Base-by-base conservation (phyloP, 2,888 invertebrate genomes). In the Chrysomela aeneicollis region DNA sequence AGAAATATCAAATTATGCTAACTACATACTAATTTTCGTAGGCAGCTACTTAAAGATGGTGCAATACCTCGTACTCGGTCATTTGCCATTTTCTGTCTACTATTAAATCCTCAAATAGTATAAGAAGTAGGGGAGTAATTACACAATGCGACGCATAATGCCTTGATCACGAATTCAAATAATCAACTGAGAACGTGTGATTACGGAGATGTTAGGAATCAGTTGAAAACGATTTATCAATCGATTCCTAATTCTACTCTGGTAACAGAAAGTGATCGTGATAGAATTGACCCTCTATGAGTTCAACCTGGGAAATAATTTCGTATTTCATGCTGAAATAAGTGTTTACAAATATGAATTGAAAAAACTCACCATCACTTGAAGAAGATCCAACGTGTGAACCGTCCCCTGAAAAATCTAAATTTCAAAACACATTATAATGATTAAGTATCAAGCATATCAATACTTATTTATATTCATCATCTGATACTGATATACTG, bases 331-430 rank as follows among this genome's bases (percentile, higher is more conserved):
- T 9, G 22, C n/a, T n/a, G n/a, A n/a, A n/a, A n/a, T n/a, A n/a
- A n/a, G n/a, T n/a, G n/a, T n/a, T n/a, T n/a, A 58, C 32, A 15
- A 47, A 37, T 42, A 26, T 21, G 3, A 42, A 26, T 51, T 8
- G 5, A 15, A 42, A 15, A 22, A 64, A 81, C 82, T 82, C 71
- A 82, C 82, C 82, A 67, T 82, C 82, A 70, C 82, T 81, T 64
- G 81, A 81, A 66, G 82, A 81, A 63, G 81, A 81, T 66, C 81
- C 82, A 59, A 82, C 82, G 71, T 82, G 82, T 59, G 82, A 81
- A 63, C 77, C 77, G 67, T 82, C 82, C 70, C 82, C 82, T 82
- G 77, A 71, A 79, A 82, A 76, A 73, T 73, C 66, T 68, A 62
- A 61, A 55, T 53, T 53, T n/a, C 58, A 63, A 50, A 57, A 47